These are phyloP conservation scores for Acinonyx jubatus DNA, from an alignment of 2,113 vertebrate genomes.

Conservation along the genomic window DNA sequence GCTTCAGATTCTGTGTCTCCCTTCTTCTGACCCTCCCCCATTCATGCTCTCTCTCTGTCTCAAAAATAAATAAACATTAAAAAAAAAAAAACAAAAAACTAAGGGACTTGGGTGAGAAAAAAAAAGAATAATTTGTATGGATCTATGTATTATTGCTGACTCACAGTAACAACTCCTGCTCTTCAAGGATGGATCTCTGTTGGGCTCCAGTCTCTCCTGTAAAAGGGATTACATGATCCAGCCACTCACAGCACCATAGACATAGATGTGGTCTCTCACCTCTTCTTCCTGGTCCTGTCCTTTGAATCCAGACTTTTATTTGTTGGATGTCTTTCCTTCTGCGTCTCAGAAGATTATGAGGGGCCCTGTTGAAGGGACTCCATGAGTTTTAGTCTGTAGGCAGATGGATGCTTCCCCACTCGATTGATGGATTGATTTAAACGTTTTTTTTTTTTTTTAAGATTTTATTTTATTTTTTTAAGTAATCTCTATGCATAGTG, in stretches of 20 bases:
- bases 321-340: not conserved
- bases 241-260: not conserved
- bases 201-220: not conserved
- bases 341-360: not conserved
- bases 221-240: not conserved
- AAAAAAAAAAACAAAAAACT: not conserved
- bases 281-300: not conserved
- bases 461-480: not conserved
- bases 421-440: not conserved
- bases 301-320: not conserved
- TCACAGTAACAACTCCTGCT: not conserved
- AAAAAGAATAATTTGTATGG: not conserved
- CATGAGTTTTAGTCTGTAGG: not conserved
- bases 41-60: no score
- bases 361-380: not conserved
- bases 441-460: not conserved
- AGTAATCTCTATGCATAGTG: not conserved
- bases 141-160: not conserved
- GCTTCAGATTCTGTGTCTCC: no score
- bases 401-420: not conserved
- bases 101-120: not conserved
- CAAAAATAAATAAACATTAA: no score
- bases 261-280: not conserved
- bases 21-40: no score
- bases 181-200: not conserved